A percentile compares a stretch with the other conserved stretches of the same genome.
Conservation (phyloP, 2,113 vertebrate species). For the Triplophysa dalaica region DNA sequence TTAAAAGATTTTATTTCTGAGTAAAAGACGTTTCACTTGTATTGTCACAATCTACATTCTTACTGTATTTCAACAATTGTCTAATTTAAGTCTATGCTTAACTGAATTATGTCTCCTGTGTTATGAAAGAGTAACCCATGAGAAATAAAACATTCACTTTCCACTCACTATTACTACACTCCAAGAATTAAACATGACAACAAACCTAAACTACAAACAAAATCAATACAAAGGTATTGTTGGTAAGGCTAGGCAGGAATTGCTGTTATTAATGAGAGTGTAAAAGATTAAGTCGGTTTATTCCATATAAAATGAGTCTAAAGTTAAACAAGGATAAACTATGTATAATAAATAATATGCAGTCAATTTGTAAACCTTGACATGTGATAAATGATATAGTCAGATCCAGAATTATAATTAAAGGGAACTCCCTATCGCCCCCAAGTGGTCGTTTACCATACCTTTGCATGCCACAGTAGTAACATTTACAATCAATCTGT, state of each 20-base stretch:
- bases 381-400: neutral
- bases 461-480: neutral
- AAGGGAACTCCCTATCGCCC: neutral
- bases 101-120: too few species aligned
- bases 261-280: conserved; percentile 1
- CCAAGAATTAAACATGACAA: too few species aligned
- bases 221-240: neutral
- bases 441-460: neutral
- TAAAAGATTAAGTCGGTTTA: too few species aligned
- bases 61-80: neutral
- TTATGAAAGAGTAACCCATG: too few species aligned
- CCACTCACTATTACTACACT: too few species aligned
- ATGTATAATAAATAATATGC: too few species aligned
- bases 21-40: too few species aligned
- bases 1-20: too few species aligned
- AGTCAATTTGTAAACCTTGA: neutral
- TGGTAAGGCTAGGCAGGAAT: neutral
- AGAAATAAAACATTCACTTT: neutral
- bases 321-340: neutral
- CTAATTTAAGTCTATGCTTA: too few species aligned
- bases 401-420: neutral
- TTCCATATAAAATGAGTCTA: neutral
- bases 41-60: neutral
- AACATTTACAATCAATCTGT: neutral
- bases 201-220: neutral